Conservation (phyloP, 2,888 invertebrate species). For the Heteromurus nitidus region DNA sequence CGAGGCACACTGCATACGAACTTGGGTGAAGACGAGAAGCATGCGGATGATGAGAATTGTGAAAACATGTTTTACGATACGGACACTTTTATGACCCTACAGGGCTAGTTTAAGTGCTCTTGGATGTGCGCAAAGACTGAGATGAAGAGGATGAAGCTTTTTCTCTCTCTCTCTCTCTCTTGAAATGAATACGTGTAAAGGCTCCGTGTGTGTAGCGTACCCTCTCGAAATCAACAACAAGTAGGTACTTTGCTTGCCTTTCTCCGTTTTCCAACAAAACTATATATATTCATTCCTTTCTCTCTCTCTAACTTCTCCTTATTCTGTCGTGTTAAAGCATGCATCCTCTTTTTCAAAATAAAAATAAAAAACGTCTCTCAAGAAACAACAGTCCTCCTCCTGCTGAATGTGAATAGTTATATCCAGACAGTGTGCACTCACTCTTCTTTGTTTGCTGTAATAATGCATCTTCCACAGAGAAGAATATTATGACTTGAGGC, state of each 20-base stretch:
- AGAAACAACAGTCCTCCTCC: no score
- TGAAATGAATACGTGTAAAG: not conserved
- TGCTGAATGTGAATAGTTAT: no score
- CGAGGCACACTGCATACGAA: not conserved
- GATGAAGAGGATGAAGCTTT: constrained; percentile 23
- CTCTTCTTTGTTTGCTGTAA: not conserved
- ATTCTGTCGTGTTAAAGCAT: constrained; percentile 9
- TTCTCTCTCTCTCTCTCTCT: not conserved
- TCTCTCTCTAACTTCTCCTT: no score
- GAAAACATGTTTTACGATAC: constrained; percentile 44
- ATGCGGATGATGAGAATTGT: constrained; percentile 42
- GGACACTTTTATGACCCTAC: constrained; percentile 46
- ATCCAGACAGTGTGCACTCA: no score
- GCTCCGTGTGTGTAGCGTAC: no score
- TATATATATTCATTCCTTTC: not conserved
- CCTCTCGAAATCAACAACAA: not conserved
- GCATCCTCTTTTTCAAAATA: no score
- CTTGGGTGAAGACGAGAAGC: constrained; percentile 1
- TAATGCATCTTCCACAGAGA: constrained; percentile 21
- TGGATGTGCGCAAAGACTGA: constrained; percentile 20
- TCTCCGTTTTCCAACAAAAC: not conserved
- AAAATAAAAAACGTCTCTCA: no score
- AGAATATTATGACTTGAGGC: constrained; percentile 35
- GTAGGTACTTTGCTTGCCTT: constrained; percentile 21
- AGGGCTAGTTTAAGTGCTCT: constrained; percentile 44